Base-by-base conservation (phyloP, 2,797 vertebrate species). In the Melanotaenia nigrans region DNA sequence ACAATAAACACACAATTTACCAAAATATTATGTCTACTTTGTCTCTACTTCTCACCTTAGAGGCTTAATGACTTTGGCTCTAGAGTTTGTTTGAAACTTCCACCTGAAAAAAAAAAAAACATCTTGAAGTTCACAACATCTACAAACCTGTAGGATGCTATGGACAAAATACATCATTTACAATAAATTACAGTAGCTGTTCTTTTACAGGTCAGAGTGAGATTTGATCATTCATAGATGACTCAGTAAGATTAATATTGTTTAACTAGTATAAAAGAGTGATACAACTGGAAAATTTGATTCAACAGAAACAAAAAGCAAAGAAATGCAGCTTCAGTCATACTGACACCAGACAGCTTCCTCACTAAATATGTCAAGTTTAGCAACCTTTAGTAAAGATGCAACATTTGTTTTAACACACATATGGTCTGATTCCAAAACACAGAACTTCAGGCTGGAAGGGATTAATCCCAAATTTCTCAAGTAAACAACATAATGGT, bases 11-110 rank as follows among this genome's bases (percentile, higher is more conserved):
- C 45, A 73, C 30, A 28, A 40, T 61, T 68, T 49, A 53, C 25
- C 38, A 71, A 71, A 55, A n/a, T 58, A 60, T 22, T 16, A 61
- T 25, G 8, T 20, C 24, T 36, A 6, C 61, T 62, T 1, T 47
- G 53, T 20, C n/a, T 42, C 20, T n/a, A 40, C 61, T 71, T 67
- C 24, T 33, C 71, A 42, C 72, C 24, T 47, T 35, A 25, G 1
- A 54, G 49, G 11, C 20, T 9, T 22, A 49, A n/a, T 10, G 20
- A 22, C 47, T 49, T 49, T 9, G 47, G 22, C 22, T n/a, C 49
- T 11, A n/a, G 49, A 51, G 49, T 22, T 51, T 51, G 20, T 51
- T 51, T 51, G 10, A 22, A 51, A 51, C 9, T 51, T 24, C 47
- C n/a, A 51, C 20, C 47, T 22, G 16, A 47, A 49, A 45, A 12